phyloP scores from a whole-genome alignment of 1,140 invertebrate genomes.

The Xylocopa sonorina region DNA sequence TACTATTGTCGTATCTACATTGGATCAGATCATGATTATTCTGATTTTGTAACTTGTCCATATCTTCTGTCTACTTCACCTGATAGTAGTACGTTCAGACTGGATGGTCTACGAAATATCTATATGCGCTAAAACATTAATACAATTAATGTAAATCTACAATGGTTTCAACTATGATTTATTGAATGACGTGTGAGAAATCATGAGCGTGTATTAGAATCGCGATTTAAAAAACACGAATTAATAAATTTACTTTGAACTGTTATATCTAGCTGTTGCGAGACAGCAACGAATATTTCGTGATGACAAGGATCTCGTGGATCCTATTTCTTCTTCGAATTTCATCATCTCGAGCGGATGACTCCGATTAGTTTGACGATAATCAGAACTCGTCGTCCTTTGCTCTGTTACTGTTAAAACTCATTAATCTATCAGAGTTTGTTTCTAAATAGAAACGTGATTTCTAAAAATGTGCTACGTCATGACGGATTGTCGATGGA shows the following conservation, averaged over 20 bases:
- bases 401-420: constrained; percentile 46
- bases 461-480: constrained; percentile 46
- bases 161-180: background rate
- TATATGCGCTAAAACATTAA: constrained; percentile 34
- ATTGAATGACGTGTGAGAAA: constrained; percentile 25
- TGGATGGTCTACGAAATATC: constrained; percentile 25
- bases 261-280: constrained; percentile 48
- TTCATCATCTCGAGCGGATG: constrained; percentile 38
- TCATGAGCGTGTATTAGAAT: constrained; percentile 24
- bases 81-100: constrained; percentile 15
- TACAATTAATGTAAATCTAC: background rate
- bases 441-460: constrained; percentile 36
- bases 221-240: constrained; percentile 45
- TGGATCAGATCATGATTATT: background rate
- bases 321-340: constrained; percentile 40
- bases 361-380: constrained; percentile 37
- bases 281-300: constrained; percentile 48
- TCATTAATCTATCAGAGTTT: constrained; percentile 34
- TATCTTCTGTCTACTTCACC: background rate
- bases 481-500: constrained; percentile 16
- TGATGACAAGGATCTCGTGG: constrained; percentile 41
- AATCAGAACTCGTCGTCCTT: constrained; percentile 42
- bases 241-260: constrained; percentile 48
- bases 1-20: constrained; percentile 19
- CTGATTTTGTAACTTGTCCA: constrained; percentile 30